Percentiles rank a stretch among this genome's conserved stretches.
Evolutionary conservation across 1,140 invertebrate genomes (phyloP).

Genomic region (Capitella teleta): DNA sequence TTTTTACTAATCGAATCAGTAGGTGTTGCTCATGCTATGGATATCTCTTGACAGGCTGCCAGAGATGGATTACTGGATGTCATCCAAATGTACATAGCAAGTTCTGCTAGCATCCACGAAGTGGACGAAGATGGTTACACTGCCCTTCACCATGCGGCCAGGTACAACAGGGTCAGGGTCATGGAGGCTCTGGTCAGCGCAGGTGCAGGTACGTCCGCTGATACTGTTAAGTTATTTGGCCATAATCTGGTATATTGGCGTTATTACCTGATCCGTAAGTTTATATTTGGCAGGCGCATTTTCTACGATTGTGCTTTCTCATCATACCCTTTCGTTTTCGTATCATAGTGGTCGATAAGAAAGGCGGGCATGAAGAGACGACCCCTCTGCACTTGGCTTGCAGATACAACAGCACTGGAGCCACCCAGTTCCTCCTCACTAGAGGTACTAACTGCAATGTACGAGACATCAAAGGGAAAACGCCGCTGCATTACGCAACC

Average conservation of each 20-base stretch:
- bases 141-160: slow-evolving; percentile 11
- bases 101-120: slow-evolving; percentile 6
- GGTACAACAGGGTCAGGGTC: slow-evolving; percentile 12
- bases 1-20: too few relatives aligned
- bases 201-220: slow-evolving; percentile 8
- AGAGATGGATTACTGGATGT: slow-evolving; percentile 7
- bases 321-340: background rate
- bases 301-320: background rate
- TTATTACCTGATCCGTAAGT: too few relatives aligned
- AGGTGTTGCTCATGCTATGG: too few relatives aligned
- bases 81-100: slow-evolving; percentile 1
- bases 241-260: too few relatives aligned
- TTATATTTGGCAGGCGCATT: background rate
- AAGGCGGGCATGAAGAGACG: slow-evolving; percentile 10
- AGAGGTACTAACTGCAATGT: slow-evolving; percentile 6
- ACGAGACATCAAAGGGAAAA: slow-evolving; percentile 13
- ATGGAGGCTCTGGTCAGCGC: slow-evolving; percentile 2
- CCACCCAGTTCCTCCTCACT: slow-evolving; percentile 7
- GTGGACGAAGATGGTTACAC: slow-evolving; percentile 13
- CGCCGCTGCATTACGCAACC: slow-evolving; percentile 13
- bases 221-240: too few relatives aligned
- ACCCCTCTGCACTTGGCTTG: slow-evolving; percentile 11
- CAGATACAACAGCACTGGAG: slow-evolving; percentile 11
- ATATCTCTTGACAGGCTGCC: too few relatives aligned
- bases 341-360: background rate